Percentiles rank a stretch among this genome's conserved stretches.
phyloP scores from a whole-genome alignment of 2,797 vertebrate genomes.

The Sebastes taczanowskii region DNA sequence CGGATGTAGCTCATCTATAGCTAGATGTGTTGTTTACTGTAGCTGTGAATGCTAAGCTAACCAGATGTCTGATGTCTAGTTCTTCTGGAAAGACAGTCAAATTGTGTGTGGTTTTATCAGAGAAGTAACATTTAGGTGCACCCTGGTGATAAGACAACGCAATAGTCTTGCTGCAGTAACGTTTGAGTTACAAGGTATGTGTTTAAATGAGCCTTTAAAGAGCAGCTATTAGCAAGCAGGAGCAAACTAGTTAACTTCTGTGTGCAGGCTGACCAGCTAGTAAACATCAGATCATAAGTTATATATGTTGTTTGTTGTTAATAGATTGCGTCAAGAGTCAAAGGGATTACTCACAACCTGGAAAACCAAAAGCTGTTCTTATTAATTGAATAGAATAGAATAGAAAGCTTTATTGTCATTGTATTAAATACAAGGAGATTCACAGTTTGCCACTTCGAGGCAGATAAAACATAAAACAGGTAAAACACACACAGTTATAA shows the following conservation, averaged over 20 bases:
- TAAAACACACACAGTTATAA: too few relatives aligned
- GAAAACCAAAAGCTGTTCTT: too few relatives aligned
- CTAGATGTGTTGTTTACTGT: slow-evolving; percentile 59
- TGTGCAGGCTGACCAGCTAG: background rate
- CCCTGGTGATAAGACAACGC: background rate
- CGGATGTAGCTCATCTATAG: background rate
- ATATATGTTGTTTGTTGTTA: too few relatives aligned
- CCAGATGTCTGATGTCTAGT: background rate
- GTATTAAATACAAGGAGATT: too few relatives aligned
- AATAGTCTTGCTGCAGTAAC: background rate
- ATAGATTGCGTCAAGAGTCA: too few relatives aligned
- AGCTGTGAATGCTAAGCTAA: slow-evolving; percentile 20
- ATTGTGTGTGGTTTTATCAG: rapidly evolving
- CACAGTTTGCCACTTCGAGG: too few relatives aligned
- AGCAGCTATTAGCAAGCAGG: background rate
- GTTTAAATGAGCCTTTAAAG: background rate
- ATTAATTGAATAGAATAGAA: too few relatives aligned
- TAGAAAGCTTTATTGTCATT: too few relatives aligned
- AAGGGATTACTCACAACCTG: too few relatives aligned
- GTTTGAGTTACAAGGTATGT: slow-evolving; percentile 50
- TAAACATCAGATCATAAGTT: too few relatives aligned
- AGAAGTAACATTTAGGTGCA: background rate
- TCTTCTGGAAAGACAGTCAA: background rate
- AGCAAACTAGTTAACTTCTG: slow-evolving; percentile 32
- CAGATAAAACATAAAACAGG: too few relatives aligned